Evolutionary conservation across 2,797 vertebrate species (phyloP), one percentile per base, ranked within the genome.

Genomic region (Enteromius thamalakanensis): DNA sequence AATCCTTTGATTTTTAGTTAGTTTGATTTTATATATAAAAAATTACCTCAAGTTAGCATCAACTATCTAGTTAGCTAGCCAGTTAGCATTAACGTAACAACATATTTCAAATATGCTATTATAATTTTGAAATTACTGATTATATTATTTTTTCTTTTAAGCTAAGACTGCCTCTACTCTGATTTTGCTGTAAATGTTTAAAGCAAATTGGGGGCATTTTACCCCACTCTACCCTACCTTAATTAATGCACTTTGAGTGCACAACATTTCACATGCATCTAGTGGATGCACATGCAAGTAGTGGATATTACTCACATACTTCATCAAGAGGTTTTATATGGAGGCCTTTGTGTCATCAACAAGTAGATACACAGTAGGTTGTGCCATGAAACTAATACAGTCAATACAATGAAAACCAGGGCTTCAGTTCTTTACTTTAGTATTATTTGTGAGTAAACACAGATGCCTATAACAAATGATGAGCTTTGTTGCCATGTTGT

Each of bases 371-470:
- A 40, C 37, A 40, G 37, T 62, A 64, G 58, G 40, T 21, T 47
- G 75, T 45, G 37, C 34, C 0, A 19, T 62, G 9, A 62, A 45
- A 76, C n/a, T 32, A 15, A 80, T 70, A 9, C 15, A 23, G 55
- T 58, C 55, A 58, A 4, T 23, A 23, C n/a, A 80, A 60, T 70
- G 34, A 58, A 70, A 70, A 58, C 65, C 51, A 71, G 26, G 11
- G 7, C 11, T 15, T 58, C 9, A 42, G 15, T 42, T 71, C n/a
- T 55, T 53, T 6, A 29, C 15, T 29, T 21, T 23, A 75, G 6
- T 58, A 58, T 26, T 23, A 37, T 80, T 45, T 71, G 42, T 21
- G 11, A 32, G 53, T 49, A 74, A 64, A 81, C 68, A 81, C 53
- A 80, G 67, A 80, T 45, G 10, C 55, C n/a, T 3, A 55, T 21